Evolutionary conservation across 2,113 vertebrate genomes (phyloP).

Genomic region (Alosa alosa): DNA sequence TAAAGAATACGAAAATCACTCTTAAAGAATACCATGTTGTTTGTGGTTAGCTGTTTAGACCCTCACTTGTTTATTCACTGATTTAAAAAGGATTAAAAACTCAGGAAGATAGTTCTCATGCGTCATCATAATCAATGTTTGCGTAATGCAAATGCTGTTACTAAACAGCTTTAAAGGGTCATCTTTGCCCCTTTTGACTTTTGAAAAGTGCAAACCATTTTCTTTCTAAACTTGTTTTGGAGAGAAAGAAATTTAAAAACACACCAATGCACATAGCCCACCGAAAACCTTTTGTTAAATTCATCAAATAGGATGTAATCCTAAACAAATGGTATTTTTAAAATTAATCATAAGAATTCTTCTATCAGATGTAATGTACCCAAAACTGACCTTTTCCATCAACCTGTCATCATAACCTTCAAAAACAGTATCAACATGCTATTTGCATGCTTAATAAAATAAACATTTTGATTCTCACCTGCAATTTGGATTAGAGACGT

Average conservation of each 20-base stretch:
- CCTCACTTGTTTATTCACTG: background rate
- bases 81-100: conserved; percentile 2
- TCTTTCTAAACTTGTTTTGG: background rate
- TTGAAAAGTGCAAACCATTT: background rate
- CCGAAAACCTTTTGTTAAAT: background rate
- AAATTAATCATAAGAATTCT: background rate
- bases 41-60: background rate
- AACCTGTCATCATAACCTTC: too few relatives aligned
- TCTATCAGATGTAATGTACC: too few relatives aligned
- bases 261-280: background rate
- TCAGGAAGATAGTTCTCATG: background rate
- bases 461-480: background rate
- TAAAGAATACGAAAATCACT: background rate
- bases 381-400: too few relatives aligned
- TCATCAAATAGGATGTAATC: background rate
- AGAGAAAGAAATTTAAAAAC: background rate
- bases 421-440: background rate
- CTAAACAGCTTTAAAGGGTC: background rate
- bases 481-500: background rate
- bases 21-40: background rate
- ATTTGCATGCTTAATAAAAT: background rate
- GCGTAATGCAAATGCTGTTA: conserved; percentile 4
- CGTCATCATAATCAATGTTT: background rate
- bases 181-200: background rate
- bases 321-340: background rate